Evolutionary conservation across 2,797 vertebrate species (phyloP).

Genomic region (Bovichtus diacanthus): DNA sequence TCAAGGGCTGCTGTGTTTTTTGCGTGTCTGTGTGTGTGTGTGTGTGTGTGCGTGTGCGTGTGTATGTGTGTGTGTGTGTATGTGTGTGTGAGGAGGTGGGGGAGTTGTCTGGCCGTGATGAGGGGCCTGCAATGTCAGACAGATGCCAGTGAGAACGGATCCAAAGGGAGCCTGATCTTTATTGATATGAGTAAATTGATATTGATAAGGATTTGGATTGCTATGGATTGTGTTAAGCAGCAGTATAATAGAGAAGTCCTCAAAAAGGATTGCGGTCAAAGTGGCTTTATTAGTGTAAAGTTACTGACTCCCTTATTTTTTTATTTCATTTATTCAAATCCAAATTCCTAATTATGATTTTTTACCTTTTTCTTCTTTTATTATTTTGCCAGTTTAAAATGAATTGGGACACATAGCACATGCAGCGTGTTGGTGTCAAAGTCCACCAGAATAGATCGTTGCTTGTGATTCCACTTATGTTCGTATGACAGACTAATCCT

Average conservation of each 20-base stretch:
- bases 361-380: neutral
- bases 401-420: neutral
- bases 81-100: slow-evolving; percentile 55
- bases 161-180: slow-evolving; percentile 91
- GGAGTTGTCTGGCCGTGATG: slow-evolving; percentile 75
- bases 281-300: slow-evolving; percentile 79
- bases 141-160: slow-evolving; percentile 85
- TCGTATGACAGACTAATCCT: neutral
- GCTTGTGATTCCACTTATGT: neutral
- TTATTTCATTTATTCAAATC: slow-evolving; percentile 44
- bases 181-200: slow-evolving; percentile 99
- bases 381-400: slow-evolving; percentile 10
- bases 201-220: slow-evolving; percentile 95
- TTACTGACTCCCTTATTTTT: slow-evolving; percentile 56
- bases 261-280: slow-evolving; percentile 78
- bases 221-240: slow-evolving; percentile 89
- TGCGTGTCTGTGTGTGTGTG: slow-evolving; percentile 39
- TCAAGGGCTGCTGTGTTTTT: slow-evolving; percentile 80
- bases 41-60: slow-evolving; percentile 50
- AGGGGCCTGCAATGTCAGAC: slow-evolving; percentile 84
- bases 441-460: neutral
- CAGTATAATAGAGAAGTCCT: slow-evolving; percentile 88
- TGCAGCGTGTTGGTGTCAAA: slow-evolving; percentile 3
- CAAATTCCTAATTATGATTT: slow-evolving; percentile 14
- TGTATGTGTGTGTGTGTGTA: slow-evolving; percentile 50